phyloP scores from a whole-genome alignment of 92 coral and sea anemone genomes.

The Isaurus tuberculatus region DNA sequence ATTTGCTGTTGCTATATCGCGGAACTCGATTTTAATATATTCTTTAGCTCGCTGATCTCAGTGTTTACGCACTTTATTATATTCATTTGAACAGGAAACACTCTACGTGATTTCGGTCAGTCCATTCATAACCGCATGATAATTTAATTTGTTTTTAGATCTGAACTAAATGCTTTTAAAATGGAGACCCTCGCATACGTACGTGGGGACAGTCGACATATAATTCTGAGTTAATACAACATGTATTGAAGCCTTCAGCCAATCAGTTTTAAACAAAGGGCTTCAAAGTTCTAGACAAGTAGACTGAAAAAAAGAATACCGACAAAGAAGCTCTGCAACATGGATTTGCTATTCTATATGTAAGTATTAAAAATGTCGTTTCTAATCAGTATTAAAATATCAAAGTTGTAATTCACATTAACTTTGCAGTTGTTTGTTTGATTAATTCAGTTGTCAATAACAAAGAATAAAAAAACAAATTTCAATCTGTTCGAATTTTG shows the following conservation, averaged over 20 bases:
- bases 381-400: too few species aligned
- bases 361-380: not conserved
- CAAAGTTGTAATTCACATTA: too few species aligned
- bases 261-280: not conserved
- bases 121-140: not conserved
- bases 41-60: not conserved
- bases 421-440: too few species aligned
- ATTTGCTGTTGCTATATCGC: not conserved
- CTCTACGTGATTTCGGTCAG: not conserved
- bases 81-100: not conserved
- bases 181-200: not conserved
- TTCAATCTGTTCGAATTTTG: too few species aligned
- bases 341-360: constrained; percentile 42
- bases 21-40: not conserved
- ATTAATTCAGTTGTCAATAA: too few species aligned
- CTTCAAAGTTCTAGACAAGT: not conserved
- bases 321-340: not conserved
- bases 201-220: not conserved
- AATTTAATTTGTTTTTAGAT: not conserved
- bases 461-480: too few species aligned
- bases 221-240: not conserved
- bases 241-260: not conserved
- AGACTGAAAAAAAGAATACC: not conserved
- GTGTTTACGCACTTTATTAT: not conserved
- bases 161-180: not conserved